Evolutionary conservation across 92 coral and sea anemone species (phyloP), one percentile per base, ranked within the genome.

Genomic region (Nematostella vectensis): DNA sequence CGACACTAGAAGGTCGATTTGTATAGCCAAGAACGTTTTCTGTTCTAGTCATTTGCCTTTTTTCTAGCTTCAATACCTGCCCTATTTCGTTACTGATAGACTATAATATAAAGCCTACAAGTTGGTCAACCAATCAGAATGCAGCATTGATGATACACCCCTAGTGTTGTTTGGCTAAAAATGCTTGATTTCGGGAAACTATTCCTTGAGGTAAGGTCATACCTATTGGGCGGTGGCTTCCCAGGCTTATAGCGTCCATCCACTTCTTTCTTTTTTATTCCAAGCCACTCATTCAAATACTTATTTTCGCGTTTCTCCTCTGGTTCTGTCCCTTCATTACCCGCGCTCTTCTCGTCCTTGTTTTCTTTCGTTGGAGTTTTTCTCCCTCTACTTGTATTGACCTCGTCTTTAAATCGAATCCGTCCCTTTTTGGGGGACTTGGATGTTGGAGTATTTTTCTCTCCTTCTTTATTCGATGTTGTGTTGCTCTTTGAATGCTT

Each of bases 201-300:
- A n/a, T n/a, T n/a, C n/a, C n/a, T n/a, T n/a, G n/a, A n/a, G n/a
- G n/a, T n/a, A n/a, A n/a, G n/a, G n/a, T n/a, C 79, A 61, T 3
- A 81, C 97, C 97, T 89, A 68, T 86, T 89, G 42, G 94, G 89
- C 3, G 80, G 88, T 18, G 91, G 97, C 60, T 81, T 89, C 3
- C 85, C 94, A 3, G 97, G 97, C 43, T 78, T 67, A 33, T 89
- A 89, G 17, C 85, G 79, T 27, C 79, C 85, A 65, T 85, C 97
- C 9, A 68, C 81, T 47, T 80, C 79, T 39, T 69, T 74, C 47
- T 64, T 69, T 50, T 79, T 83, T 20, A 74, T 61, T 39, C 94
- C 94, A 15, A 83, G 74, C 94, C 94, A 83, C 31, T 83, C 87
- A 39, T 83, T 79, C 57, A 83, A 56, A 33, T 80, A 83, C 29